Evolutionary conservation across 2,113 vertebrate species (phyloP), one percentile per base, ranked within the genome.

Genomic region (Mola mola): DNA sequence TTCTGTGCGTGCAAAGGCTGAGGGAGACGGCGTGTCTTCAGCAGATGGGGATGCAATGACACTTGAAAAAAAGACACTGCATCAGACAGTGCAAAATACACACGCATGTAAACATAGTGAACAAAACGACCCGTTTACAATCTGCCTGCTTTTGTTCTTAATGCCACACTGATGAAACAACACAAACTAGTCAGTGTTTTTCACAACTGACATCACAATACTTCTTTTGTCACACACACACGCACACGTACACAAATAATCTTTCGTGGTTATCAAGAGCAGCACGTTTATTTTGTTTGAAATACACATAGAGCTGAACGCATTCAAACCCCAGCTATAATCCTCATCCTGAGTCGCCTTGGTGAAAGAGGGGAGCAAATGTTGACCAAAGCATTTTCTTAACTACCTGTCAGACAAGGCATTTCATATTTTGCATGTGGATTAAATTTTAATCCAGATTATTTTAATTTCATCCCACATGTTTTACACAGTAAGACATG

Each of bases 61-160:
- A 87, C 81, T 82, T 72, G 67, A 84, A 72, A 72, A 77, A 69
- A 67, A 81, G 17, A 69, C 12, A 12, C 47, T 55, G 46, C 66
- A 72, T 78, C 58, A 67, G 62, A 76, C 79, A 46, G 57, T 63
- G 51, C 22, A 40, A 58, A 19, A 72, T 16, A 60, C 66, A 49
- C 46, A 51, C 61, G 48, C 21, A 36, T n/a, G 1, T 10, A 79
- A 47, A 71, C 66, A 66, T 19, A 36, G 49, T 8, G 49, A 78
- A 83, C 66, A 78, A 82, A 75, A 72, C 64, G 12, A 79, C 72
- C 75, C 83, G 82, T 85, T 82, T 78, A 79, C 47, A 68, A 56
- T 47, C 66, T n/a, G 64, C 33, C 72, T 72, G 73, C 69, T 84
- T 88, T 86, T 84, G 79, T 84, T 84, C 75, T 77, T 84, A 81